Conservation (phyloP, 2,888 invertebrate genomes). For the Ochropleura leucogaster region DNA sequence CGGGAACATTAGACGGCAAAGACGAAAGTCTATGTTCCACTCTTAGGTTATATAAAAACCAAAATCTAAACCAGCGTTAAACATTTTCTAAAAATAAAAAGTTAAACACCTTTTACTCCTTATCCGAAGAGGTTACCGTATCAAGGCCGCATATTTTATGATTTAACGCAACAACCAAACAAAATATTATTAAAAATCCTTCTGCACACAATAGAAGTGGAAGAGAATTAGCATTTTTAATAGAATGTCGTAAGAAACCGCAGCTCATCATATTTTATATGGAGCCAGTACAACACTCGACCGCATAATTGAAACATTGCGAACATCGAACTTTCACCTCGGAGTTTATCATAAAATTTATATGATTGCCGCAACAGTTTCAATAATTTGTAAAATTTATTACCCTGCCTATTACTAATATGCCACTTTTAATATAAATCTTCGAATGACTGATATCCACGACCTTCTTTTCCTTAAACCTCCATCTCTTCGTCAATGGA, state of each 20-base stretch:
- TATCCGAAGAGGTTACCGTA: slow-evolving; percentile 43
- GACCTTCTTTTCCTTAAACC: neutral
- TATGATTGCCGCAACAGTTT: slow-evolving; percentile 45
- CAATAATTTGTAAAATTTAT: slow-evolving; percentile 8
- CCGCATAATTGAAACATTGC: slow-evolving; percentile 64
- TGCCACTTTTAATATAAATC: neutral
- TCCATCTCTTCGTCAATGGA: neutral
- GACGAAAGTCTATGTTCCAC: neutral
- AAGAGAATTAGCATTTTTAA: slow-evolving; percentile 58
- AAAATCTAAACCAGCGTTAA: neutral
- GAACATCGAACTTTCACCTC: slow-evolving; percentile 68
- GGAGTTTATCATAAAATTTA: slow-evolving; percentile 50
- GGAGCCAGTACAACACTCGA: slow-evolving; percentile 70
- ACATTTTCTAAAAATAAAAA: neutral
- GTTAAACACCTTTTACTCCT: slow-evolving; percentile 22
- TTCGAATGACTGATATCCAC: neutral
- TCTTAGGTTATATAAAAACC: neutral
- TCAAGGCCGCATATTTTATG: slow-evolving; percentile 37
- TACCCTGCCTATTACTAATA: neutral
- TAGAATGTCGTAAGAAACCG: slow-evolving; percentile 64
- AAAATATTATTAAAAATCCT: slow-evolving; percentile 24
- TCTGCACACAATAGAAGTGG: slow-evolving; percentile 30
- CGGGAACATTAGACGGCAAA: neutral
- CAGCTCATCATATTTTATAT: slow-evolving; percentile 72
- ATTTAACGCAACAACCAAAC: slow-evolving; percentile 12